A percentile compares a stretch with the other conserved stretches of the same genome.
These are phyloP conservation scores for Zelostemma sp. DNA, from an alignment of 1,140 invertebrate genomes.

Conservation along the genomic window DNA sequence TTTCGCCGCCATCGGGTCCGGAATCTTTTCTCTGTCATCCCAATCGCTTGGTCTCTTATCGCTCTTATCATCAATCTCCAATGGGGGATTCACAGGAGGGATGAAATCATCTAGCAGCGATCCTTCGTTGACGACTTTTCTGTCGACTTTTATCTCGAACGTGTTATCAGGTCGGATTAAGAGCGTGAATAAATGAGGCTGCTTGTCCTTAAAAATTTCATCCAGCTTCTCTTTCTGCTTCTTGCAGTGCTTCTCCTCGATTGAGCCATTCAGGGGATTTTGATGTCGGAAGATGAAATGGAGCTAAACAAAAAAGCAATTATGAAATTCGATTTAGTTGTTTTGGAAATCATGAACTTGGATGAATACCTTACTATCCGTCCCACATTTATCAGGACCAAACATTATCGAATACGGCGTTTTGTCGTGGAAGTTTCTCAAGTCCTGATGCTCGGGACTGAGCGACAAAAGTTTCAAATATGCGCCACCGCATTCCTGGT, in stretches of 20 bases:
- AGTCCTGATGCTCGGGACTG: constrained; percentile 76
- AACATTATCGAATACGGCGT: constrained; percentile 99
- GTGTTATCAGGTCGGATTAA: constrained; percentile 91
- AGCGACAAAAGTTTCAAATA: constrained; percentile 93
- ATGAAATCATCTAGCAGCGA: constrained; percentile 90
- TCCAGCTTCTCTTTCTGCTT: constrained; percentile 89
- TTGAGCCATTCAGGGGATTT: constrained; percentile 91
- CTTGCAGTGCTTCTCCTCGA: constrained; percentile 93
- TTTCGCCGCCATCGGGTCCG: constrained; percentile 88
- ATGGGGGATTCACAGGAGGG: constrained; percentile 94
- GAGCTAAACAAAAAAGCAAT: constrained; percentile 72
- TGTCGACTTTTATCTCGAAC: constrained; percentile 79
- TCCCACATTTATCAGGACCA: constrained; percentile 99
- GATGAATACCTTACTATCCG: constrained; percentile 83
- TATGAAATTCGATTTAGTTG: constrained; percentile 6
- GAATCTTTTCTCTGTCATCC: constrained; percentile 97
- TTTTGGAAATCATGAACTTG: too few relatives aligned
- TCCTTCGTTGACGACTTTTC: constrained; percentile 86
- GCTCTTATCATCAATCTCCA: constrained; percentile 94
- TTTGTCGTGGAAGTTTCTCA: constrained; percentile 93
- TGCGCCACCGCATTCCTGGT: constrained; percentile 98
- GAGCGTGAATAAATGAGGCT: constrained; percentile 95
- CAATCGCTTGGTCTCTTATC: constrained; percentile 94
- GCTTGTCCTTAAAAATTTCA: constrained; percentile 93
- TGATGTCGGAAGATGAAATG: constrained; percentile 98